Base-by-base conservation (phyloP, 2,888 invertebrate species). In the Furcula furcula region DNA sequence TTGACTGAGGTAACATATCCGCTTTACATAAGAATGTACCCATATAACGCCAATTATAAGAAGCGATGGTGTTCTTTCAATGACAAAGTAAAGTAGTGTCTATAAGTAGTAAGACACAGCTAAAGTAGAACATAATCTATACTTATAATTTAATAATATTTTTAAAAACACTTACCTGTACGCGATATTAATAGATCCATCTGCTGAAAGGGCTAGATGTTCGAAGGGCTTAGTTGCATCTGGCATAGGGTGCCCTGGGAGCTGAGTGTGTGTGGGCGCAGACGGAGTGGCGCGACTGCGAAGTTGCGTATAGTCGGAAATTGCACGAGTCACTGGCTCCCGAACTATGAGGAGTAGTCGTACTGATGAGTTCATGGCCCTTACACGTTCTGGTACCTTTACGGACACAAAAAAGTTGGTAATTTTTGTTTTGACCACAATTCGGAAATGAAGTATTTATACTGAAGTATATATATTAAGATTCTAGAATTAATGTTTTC, bases 261-360 rank as follows among this genome's bases (percentile, higher is more conserved):
- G 42, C 21, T 82, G 74, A 0, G 76, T 71, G 6, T 77, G 79
- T 38, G 89, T 83, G 3, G 94, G 92, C 46, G 92, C 92, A 6
- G 94, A 93, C 1, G 95, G 93, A 20, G 94, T 93, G 13, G 95
- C 94, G 67, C 95, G 94, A 57, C 94, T 95, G 46, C 95, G 92
- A 57, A 98, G 90, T 82, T 98, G 98, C 11, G 97, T 96, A 86
- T 98, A 98, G 90, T 99, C 99, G 7, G 98, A 98, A 65, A 99
- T 96, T 31, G 98, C 96, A 35, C 99, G 91, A 10, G 96, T 97
- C 34, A 98, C 97, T 2, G 99, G 99, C 78, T 99, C 97, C 7
- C 99, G 92, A 12, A 99, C 96, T 65, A 99, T 97, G 56, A 99
- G 90, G 46, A 99, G 91, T 39, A 99, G 90, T 62, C 97, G 95